Evolutionary conservation across 1,140 invertebrate genomes (phyloP), one percentile per base, ranked within the genome.

Genomic region (Drosophila triauraria): DNA sequence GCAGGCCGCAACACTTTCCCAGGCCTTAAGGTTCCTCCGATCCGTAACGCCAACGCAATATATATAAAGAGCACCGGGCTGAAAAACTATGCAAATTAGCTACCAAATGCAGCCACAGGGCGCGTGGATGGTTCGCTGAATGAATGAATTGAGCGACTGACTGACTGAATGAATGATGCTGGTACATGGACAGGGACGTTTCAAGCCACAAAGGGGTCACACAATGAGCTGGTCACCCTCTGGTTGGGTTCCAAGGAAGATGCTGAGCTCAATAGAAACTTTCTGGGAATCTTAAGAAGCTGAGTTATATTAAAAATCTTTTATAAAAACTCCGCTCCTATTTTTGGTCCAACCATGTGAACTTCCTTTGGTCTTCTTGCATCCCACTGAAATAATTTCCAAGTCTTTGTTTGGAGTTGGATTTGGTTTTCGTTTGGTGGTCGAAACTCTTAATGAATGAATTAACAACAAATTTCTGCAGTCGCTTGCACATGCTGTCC

Each of bases 81-180:
- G 69, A 74, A 79, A 72, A 80, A 72, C 85, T 88, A 88, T 88
- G 84, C 85, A 88, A 87, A 87, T 87, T 90, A 84, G 85, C 85
- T 53, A 81, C 77, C 76, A 79, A 80, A 78, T 64, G 79, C 67
- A 81, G 77, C 58, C 82, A 85, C 58, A 80, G 78, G 56, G 77
- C 67, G 69, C 63, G 48, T 63, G 68, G 79, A 76, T 80, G 79
- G 79, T 63, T 60, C 65, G 70, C 23, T 50, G 75, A 78, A 71
- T 78, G 75, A 78, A 69, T 70, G 74, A 51, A 38, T 27, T 51
- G 60, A 47, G 35, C 25, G 48, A 61, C 43, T 53, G 42, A 51
- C 53, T 51, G 61, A 27, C 30, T 70, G 43, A 68, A n/a, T 48
- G 67, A 71, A 58, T 71, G 76, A 71, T 48, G 65, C 3, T 35